phyloP scores from a whole-genome alignment of 2,113 vertebrate genomes.

The Bubo bubo region DNA sequence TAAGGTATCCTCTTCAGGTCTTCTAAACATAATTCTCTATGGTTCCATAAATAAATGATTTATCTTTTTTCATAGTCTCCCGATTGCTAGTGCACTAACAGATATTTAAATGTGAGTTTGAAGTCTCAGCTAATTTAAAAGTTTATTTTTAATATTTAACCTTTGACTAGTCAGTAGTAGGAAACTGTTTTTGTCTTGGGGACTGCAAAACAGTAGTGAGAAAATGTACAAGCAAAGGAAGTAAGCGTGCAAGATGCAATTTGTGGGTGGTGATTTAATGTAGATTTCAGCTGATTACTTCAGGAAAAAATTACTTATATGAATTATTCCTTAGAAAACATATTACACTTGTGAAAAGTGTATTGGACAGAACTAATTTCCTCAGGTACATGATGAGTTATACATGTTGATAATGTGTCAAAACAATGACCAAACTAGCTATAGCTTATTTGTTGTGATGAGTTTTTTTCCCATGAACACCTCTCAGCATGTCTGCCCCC shows the following conservation, averaged over 20 bases:
- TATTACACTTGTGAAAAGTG: neutral
- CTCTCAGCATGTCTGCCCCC: neutral
- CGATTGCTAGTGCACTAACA: neutral
- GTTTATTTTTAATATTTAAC: neutral
- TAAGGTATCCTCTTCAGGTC: neutral
- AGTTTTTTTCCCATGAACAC: neutral
- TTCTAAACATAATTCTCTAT: neutral
- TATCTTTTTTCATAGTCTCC: neutral
- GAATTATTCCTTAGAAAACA: neutral
- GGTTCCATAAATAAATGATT: neutral
- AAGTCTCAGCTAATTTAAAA: neutral
- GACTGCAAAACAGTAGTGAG: neutral
- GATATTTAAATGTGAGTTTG: neutral
- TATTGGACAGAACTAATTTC: neutral
- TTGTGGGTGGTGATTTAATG: neutral
- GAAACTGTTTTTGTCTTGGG: neutral
- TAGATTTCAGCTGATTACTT: neutral
- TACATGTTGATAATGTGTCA: neutral
- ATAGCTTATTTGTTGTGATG: neutral
- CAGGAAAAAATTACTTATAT: neutral
- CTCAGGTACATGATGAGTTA: neutral
- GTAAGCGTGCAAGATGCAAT: neutral
- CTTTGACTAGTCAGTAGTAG: neutral
- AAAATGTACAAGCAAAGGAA: neutral
- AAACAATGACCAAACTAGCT: neutral